phyloP scores from a whole-genome alignment of 2,113 vertebrate species.

The Mormoops blainvillei region DNA sequence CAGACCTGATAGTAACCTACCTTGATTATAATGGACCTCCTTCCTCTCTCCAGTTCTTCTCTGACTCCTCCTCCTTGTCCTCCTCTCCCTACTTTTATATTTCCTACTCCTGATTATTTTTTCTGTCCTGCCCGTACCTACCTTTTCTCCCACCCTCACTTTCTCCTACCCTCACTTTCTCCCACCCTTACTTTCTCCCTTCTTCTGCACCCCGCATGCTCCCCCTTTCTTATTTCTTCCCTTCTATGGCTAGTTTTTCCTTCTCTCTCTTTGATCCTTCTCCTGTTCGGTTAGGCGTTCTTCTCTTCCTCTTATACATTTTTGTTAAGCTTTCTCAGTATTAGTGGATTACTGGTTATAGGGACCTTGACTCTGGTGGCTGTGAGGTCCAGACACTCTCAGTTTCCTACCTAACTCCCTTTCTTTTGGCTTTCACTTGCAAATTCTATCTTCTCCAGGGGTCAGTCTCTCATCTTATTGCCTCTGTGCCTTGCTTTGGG shows the following conservation, averaged over 20 bases:
- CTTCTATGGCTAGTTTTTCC: not conserved
- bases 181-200: no score
- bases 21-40: no score
- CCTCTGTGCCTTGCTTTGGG: not conserved
- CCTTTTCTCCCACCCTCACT: not conserved
- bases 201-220: not conserved
- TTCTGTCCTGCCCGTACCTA: not conserved
- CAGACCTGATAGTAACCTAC: no score
- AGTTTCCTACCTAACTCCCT: not conserved
- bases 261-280: not conserved
- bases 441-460: not conserved
- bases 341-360: not conserved
- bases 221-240: not conserved
- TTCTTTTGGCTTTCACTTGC: not conserved
- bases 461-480: not conserved
- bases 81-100: no score
- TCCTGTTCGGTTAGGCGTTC: constrained; percentile 16
- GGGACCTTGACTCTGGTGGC: not conserved
- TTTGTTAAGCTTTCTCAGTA: not conserved
- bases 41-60: no score
- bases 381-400: not conserved
- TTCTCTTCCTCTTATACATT: constrained; percentile 3
- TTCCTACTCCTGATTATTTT: no score
- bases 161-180: no score
- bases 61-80: no score